These are phyloP conservation scores for Grantiella picta DNA, from an alignment of 2,113 vertebrate species.

Conservation along the genomic window DNA sequence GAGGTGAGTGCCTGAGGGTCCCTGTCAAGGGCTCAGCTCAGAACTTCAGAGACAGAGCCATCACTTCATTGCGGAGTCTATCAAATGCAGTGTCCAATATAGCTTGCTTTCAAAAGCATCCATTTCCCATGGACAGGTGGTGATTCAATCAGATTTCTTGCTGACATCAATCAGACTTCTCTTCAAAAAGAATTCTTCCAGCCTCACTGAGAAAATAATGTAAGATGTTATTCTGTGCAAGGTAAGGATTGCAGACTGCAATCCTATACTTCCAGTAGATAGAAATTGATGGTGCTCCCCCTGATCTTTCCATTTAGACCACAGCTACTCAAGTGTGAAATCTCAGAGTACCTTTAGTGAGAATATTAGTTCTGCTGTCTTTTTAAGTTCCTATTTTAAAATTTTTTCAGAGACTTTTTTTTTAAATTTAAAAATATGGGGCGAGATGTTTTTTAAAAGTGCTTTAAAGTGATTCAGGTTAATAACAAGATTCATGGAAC, in stretches of 20 bases:
- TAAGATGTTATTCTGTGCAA: neutral
- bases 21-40: neutral
- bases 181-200: neutral
- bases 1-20: neutral
- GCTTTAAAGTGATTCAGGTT: neutral
- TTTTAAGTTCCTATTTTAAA: neutral
- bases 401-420: neutral
- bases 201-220: neutral
- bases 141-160: neutral
- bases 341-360: neutral
- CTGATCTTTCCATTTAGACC: neutral
- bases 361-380: neutral
- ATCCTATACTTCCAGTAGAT: neutral
- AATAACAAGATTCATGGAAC: neutral
- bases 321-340: neutral
- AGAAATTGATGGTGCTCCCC: neutral
- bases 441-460: neutral
- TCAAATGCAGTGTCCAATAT: neutral
- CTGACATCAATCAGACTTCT: neutral
- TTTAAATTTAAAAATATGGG: neutral
- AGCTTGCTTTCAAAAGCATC: constrained; percentile 2
- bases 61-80: neutral
- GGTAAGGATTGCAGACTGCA: neutral
- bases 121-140: neutral
- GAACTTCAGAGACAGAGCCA: neutral